Evolutionary conservation across 1,140 invertebrate species (phyloP).

Genomic region (Idris sp.): DNA sequence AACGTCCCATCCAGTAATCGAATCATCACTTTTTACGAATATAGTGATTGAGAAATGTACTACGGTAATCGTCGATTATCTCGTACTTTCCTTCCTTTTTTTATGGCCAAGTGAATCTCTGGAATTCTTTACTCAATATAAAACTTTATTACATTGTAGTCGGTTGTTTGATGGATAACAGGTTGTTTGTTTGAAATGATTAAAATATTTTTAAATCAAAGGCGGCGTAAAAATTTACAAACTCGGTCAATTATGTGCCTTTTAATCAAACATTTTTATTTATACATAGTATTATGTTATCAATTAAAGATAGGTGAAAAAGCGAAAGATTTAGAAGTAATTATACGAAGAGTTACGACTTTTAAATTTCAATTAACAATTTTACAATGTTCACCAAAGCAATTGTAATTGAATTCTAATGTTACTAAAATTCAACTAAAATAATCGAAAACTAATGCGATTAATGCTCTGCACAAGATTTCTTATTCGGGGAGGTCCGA

Average conservation of each 20-base stretch:
- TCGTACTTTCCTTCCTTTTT: constrained; percentile 37
- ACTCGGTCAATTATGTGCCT: constrained; percentile 18
- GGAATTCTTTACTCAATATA: constrained; percentile 32
- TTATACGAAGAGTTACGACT: no score
- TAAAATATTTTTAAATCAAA: constrained; percentile 24
- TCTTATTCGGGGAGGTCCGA: neutral
- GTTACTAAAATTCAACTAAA: no score
- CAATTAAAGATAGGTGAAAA: no score
- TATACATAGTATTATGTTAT: no score
- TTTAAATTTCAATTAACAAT: no score
- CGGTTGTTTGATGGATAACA: constrained; percentile 24
- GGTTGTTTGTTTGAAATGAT: constrained; percentile 21
- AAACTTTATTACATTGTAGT: constrained; percentile 36
- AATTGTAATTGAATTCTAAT: no score
- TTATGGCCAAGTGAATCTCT: constrained; percentile 29
- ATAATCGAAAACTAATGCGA: constrained; percentile 24
- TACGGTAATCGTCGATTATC: constrained; percentile 46
- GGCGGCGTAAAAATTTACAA: constrained; percentile 6
- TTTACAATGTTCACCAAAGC: no score
- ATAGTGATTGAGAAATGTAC: constrained; percentile 55
- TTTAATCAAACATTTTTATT: no score
- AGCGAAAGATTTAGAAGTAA: no score
- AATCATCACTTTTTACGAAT: constrained; percentile 58
- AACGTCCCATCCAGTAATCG: constrained; percentile 52
- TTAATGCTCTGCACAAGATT: constrained; percentile 17